Base-by-base conservation (phyloP, 64 coral and sea anemone genomes). In the Actinia tenebrosa region DNA sequence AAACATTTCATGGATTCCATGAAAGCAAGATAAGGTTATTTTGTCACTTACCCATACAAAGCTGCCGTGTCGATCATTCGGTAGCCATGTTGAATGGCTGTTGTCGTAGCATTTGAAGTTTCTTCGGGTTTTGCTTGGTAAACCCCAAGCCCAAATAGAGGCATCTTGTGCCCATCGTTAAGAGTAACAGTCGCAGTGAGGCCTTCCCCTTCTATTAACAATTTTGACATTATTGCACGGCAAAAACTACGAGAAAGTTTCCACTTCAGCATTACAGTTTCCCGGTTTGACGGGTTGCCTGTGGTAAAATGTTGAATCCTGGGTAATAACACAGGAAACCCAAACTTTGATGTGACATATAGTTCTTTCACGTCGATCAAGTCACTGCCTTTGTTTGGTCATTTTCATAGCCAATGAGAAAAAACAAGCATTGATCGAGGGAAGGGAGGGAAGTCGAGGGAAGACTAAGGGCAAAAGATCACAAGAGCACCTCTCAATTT, bases 1-100 rank as follows among this genome's bases (percentile, higher is more conserved):
- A 50, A 8, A 50, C 47, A 50, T 50, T 50, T 4, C 7, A 50
- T 50, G 47, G 47, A 8, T 4, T 50, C 47, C 47, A 50, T 50
- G 47, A 50, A 50, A 50, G 2, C 47, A 50, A 50, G 47, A 1
- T 58, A 58, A 58, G 56, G 56, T 58, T 58, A 58, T 58, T 58
- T 16, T 16, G 10, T 2, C 56, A 58, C 89, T 90, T 87, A 91
- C 89, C 20, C 45, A 45, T 91, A 91, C 14, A 83, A 43, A 71
- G 56, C 77, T 20, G 89, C 89, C 9, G 89, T 91, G 63, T 91
- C 89, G 8, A 91, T 64, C 85, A 91, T 25, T 19, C 84, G 89
- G 85, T 91, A 91, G 83, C 89, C 89, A 71, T 91, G 79, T 78
- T 91, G 84, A 56, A 91, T 17, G 22, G 84, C 89, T 86, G 84